Conservation (phyloP, 2,797 vertebrate species). For the Enteromius unitaeniatus region DNA sequence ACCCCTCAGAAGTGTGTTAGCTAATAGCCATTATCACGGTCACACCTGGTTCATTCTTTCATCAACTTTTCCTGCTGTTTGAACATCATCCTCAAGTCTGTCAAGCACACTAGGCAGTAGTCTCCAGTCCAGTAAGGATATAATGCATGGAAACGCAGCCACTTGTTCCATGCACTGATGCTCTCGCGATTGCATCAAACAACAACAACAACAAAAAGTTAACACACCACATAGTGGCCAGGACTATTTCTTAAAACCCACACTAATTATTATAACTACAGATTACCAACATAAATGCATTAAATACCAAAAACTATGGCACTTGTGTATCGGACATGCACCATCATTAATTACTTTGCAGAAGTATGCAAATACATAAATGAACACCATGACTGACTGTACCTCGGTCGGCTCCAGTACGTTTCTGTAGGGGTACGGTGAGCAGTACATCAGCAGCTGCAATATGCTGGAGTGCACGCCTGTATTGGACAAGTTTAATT, state of each 20-base stretch:
- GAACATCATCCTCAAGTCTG: not conserved
- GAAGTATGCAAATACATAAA: not conserved
- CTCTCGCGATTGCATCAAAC: not conserved
- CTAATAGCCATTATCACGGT: constrained; percentile 12
- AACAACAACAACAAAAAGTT: constrained; percentile 18
- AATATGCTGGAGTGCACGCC: constrained; percentile 5
- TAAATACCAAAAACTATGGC: not conserved
- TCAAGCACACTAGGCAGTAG: not conserved
- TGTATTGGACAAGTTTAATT: constrained; percentile 39
- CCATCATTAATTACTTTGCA: not conserved
- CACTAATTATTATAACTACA: not conserved
- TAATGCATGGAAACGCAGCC: constrained; percentile 5
- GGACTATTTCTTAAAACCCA: not conserved
- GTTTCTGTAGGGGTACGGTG: not conserved
- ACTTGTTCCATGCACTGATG: constrained; percentile 16
- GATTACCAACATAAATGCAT: not conserved
- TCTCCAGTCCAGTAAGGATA: not conserved
- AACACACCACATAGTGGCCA: not conserved
- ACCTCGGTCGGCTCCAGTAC: not conserved
- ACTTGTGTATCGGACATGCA: not conserved
- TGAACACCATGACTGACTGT: not conserved
- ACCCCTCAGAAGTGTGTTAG: constrained; percentile 23
- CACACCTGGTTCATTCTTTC: constrained; percentile 28
- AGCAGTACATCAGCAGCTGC: not conserved
- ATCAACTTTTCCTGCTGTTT: constrained; percentile 7